Evolutionary conservation across 2,113 vertebrate genomes (phyloP).

Genomic region (Mus pahari): DNA sequence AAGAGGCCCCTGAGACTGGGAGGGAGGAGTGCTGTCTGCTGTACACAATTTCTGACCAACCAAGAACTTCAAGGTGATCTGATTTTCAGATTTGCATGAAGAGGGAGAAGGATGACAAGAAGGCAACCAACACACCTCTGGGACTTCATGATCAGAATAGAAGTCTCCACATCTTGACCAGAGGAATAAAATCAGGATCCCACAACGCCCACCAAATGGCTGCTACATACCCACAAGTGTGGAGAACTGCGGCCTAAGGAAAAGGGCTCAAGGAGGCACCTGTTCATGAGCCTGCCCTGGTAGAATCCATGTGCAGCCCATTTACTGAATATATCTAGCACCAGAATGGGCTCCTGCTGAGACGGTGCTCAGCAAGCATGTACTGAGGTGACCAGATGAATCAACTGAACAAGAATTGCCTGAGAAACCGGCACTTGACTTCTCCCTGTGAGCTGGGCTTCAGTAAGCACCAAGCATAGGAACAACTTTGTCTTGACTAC

Average conservation of each 20-base stretch:
- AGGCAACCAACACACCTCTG: not conserved
- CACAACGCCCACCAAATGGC: accelerated
- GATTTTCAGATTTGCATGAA: not conserved
- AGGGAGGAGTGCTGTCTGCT: not conserved
- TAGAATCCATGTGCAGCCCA: not conserved
- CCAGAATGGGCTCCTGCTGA: not conserved
- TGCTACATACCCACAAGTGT: not conserved
- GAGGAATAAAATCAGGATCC: not conserved
- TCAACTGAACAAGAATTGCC: not conserved
- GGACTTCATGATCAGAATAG: not conserved
- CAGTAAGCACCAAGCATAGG: not conserved
- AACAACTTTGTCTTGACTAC: not conserved
- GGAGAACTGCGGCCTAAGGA: not conserved
- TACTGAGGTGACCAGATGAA: not conserved
- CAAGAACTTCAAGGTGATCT: not conserved
- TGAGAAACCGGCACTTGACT: not conserved
- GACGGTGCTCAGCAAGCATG: not conserved
- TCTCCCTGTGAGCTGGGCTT: not conserved
- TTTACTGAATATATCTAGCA: not conserved
- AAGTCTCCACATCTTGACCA: not conserved
- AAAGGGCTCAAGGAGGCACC: not conserved
- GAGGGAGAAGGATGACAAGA: not conserved
- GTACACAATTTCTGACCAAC: not conserved
- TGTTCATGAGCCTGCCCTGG: not conserved
- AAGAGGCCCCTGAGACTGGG: not conserved